Conservation (phyloP, 2,797 vertebrate species). For the Cuniculus paca region DNA sequence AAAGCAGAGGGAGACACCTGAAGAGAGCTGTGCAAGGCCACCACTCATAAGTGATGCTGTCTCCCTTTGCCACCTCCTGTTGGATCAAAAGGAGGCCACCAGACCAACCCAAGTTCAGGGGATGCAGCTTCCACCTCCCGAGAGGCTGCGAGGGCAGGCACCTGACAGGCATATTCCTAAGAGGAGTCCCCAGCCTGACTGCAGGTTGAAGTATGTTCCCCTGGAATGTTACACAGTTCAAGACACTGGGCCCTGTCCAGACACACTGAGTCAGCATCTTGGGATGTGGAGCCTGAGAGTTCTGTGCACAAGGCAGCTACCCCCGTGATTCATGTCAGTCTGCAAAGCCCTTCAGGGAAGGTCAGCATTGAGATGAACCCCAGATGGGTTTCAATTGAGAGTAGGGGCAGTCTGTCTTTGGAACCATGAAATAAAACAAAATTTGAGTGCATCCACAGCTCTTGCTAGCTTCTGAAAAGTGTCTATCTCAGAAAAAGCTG, state of each 20-base stretch:
- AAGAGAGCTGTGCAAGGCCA: background rate
- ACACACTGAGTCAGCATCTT: background rate
- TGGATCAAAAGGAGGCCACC: background rate
- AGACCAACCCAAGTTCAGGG: background rate
- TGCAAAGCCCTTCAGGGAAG: background rate
- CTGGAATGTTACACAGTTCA: background rate
- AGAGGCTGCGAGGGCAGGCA: background rate
- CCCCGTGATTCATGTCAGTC: background rate
- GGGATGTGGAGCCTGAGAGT: too few species aligned
- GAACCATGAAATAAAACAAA: background rate
- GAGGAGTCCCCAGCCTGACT: background rate
- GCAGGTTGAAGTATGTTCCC: background rate
- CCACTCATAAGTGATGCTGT: fast-evolving
- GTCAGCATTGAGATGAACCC: background rate
- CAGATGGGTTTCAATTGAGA: background rate
- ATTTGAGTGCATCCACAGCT: background rate
- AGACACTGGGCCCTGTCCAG: too few species aligned
- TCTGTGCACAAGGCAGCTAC: background rate
- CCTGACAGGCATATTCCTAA: background rate
- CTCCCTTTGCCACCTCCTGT: background rate
- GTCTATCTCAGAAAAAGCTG: background rate
- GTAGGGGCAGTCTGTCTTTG: background rate
- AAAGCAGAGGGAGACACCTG: background rate
- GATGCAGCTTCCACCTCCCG: background rate
- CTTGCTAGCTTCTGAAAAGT: background rate